phyloP scores from a whole-genome alignment of 2,888 invertebrate species.

The Morpho deidamia region DNA sequence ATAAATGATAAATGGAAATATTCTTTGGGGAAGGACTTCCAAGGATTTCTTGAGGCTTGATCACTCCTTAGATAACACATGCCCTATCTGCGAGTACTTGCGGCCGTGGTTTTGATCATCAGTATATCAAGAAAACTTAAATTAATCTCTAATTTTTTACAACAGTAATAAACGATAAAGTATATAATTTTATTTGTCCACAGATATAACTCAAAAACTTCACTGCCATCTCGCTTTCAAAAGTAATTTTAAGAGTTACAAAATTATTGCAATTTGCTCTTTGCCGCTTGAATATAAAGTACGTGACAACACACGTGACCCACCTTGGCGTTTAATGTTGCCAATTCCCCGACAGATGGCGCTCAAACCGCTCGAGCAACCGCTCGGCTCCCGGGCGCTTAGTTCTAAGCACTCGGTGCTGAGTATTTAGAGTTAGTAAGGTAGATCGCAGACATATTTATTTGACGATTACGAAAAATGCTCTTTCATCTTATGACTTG shows the following conservation, averaged over 20 bases:
- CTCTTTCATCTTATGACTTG: slow-evolving; percentile 41
- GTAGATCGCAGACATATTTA: slow-evolving; percentile 25
- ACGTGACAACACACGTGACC: slow-evolving; percentile 7
- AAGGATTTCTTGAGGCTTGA: too few relatives aligned
- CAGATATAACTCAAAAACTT: slow-evolving; percentile 59
- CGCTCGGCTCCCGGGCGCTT: slow-evolving; percentile 9
- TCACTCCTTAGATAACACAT: too few relatives aligned
- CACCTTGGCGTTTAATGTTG: slow-evolving; percentile 13
- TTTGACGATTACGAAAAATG: slow-evolving; percentile 23
- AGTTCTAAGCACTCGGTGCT: slow-evolving; percentile 3
- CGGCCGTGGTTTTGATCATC: too few relatives aligned
- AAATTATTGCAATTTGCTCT: slow-evolving; percentile 15
- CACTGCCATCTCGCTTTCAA: slow-evolving; percentile 77
- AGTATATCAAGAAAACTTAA: too few relatives aligned
- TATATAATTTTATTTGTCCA: slow-evolving; percentile 26
- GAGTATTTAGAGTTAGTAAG: slow-evolving; percentile 20
- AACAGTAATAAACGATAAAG: not conserved
- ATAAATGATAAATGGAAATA: too few relatives aligned
- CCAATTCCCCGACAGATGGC: slow-evolving; percentile 10
- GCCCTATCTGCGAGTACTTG: too few relatives aligned
- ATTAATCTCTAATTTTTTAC: too few relatives aligned
- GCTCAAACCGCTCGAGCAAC: slow-evolving; percentile 10
- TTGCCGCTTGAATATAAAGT: slow-evolving; percentile 11
- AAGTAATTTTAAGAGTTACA: slow-evolving; percentile 19
- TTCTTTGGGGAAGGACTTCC: too few relatives aligned